Percentiles rank a stretch among this genome's conserved stretches.
These are phyloP conservation scores for Theristicus caerulescens DNA, from an alignment of 2,113 vertebrate genomes.

Conservation along the genomic window DNA sequence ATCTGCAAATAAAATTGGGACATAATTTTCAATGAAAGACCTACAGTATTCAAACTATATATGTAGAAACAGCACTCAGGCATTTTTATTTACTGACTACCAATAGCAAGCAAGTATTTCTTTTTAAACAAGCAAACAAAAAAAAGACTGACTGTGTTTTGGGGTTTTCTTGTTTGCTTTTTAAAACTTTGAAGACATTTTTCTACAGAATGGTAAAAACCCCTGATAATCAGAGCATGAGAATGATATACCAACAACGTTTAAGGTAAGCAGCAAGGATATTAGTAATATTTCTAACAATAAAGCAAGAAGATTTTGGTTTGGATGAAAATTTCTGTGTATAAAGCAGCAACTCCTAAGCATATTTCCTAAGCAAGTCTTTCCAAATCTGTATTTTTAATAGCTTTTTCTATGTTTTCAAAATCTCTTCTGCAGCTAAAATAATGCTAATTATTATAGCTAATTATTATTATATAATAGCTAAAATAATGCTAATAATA, in stretches of 20 bases:
- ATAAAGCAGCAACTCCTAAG: background rate
- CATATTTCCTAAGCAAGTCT: background rate
- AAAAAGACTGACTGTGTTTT: background rate
- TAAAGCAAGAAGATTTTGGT: background rate
- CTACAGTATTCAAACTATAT: background rate
- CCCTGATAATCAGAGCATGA: background rate
- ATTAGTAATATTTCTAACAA: background rate
- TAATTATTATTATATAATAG: no score
- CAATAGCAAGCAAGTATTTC: background rate
- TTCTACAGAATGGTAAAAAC: background rate
- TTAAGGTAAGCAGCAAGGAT: background rate
- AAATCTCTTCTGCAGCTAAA: background rate
- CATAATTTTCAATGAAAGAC: background rate
- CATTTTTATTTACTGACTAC: background rate
- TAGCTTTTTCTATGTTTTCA: background rate
- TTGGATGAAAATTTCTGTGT: background rate
- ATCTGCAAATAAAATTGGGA: conserved; percentile 34
- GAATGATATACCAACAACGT: background rate
- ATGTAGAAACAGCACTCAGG: background rate
- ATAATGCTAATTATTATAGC: background rate
- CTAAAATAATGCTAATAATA: background rate
- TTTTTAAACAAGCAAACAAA: background rate
- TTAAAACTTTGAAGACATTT: background rate
- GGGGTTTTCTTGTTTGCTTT: background rate
- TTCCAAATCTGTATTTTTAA: background rate